Base-by-base conservation (phyloP, 2,888 invertebrate genomes). In the Campopleginae sp. region DNA sequence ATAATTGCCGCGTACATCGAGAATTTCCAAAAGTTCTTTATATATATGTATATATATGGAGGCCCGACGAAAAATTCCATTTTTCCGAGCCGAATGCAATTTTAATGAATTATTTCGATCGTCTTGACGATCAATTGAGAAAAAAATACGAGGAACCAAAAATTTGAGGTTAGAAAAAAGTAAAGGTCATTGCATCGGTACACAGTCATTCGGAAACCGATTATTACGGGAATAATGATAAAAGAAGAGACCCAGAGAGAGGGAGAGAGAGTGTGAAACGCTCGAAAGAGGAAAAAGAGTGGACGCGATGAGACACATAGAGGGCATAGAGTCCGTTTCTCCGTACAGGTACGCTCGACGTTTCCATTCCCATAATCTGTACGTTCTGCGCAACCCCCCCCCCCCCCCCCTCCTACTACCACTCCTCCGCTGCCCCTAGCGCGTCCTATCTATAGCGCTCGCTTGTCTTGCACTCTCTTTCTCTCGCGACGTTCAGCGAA, bases 301-400 rank as follows among this genome's bases (percentile, higher is more conserved):
- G 38, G 38, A 38, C 38, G 14, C 27, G 58, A 58, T 27, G 58
- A 58, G 58, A 58, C 58, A 27, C 27, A 58, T 58, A 58, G 58
- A 58, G 58, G 58, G 58, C 58, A 58, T 27, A 58, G 14, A 58
- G 58, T 58, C 58, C 58, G 27, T 58, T 27, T 58, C 54, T 58
- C 58, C 27, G 27, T 58, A 58, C 58, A 58, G 58, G 58, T 58
- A 80, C 70, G 72, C 58, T 74, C 84, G 58, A 58, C 58, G 27
- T 58, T 58, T 81, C 70, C 80, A 61, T 70, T 84, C 84, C 75
- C 75, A 80, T 82, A 78, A 78, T 84, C 84, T 76, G 70, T 83
- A 48, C 80, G 80, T 76, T 61, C 76, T 72, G 70, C 66, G 71
- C 54, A 51, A 66, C 23, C 72, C 75, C 48, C 75, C 75, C 61